Evolutionary conservation across 2,888 invertebrate species (phyloP), one percentile per base, ranked within the genome.

Genomic region (Hoplodrina ambigua): DNA sequence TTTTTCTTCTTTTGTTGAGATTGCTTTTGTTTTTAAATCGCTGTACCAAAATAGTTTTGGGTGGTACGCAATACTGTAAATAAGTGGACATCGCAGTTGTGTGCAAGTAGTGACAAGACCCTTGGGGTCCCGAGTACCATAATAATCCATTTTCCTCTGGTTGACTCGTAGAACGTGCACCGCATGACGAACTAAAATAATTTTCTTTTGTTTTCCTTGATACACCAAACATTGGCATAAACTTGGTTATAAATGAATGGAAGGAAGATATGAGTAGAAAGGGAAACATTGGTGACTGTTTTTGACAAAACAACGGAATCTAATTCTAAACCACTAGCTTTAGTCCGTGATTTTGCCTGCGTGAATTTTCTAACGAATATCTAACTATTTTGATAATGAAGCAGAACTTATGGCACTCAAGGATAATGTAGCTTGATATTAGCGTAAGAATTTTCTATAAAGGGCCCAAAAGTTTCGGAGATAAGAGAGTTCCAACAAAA

Each of bases 181-280:
- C 63, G 76, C 59, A 80, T 80, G 59, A 41, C 37, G 57, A 80
- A 61, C 57, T 20, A 61, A 53, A 54, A 52, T 69, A 41, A 54
- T 60, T 80, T 59, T 69, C 70, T 70, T 66, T 66, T 80, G 77
- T 80, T 78, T 80, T 70, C 76, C 56, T 75, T 65, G 25, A 54
- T 75, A 70, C 49, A 63, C 59, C 33, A 57, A 75, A 80, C 66
- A 66, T 69, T 65, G 65, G 53, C 53, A 69, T 56, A 61, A 63
- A 52, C 49, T 50, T 67, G 15, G 11, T 61, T 33, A 37, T 63
- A 54, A 54, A 72, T 62, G 17, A 58, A 54, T 52, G 52, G 44
- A 68, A 62, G n/a, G 37, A 58, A 62, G n/a, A 58, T 58, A 19
- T n/a, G 2, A 55, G 11, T 11, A 15, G 30, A 4, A 37, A 30